Evolutionary conservation across 2,888 invertebrate species (phyloP).

Genomic region (Tetropium fuscum): DNA sequence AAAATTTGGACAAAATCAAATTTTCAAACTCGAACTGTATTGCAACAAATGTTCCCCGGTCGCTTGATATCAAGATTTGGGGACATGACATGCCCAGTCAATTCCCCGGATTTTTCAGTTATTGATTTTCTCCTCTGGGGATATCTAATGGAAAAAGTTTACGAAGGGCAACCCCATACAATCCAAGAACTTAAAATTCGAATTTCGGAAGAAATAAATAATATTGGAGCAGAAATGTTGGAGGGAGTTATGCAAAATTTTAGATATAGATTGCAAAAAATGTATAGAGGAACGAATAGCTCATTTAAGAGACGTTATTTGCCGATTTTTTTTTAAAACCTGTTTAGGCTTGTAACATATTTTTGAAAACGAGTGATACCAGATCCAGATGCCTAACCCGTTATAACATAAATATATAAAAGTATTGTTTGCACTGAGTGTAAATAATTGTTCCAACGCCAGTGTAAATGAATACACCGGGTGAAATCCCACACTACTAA

Average conservation of each 20-base stretch:
- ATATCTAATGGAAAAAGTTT: not conserved
- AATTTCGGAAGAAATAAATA: slow-evolving; percentile 6
- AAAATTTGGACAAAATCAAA: not conserved
- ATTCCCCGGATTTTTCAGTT: slow-evolving; percentile 6
- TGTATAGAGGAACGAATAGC: not conserved
- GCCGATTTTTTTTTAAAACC: not conserved
- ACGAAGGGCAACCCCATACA: slow-evolving; percentile 3
- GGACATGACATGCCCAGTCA: not conserved
- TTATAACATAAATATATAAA: too few relatives aligned
- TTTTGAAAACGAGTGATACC: not conserved
- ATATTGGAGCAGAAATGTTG: slow-evolving; percentile 8
- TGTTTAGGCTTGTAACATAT: not conserved
- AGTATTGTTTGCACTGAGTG: too few relatives aligned
- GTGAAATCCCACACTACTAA: too few relatives aligned
- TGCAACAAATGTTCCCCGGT: slow-evolving; percentile 2
- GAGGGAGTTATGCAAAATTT: slow-evolving; percentile 1
- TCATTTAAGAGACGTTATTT: not conserved
- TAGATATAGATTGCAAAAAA: slow-evolving; percentile 1
- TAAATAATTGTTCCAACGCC: too few relatives aligned
- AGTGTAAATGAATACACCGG: too few relatives aligned
- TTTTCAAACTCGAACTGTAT: slow-evolving; percentile 1
- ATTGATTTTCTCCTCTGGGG: not conserved
- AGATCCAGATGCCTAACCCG: not conserved
- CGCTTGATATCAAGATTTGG: slow-evolving; percentile 8
- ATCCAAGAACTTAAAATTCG: slow-evolving; percentile 7